A percentile compares a stretch with the other conserved stretches of the same genome.
Conservation (phyloP, 35 echinoderm and acorn worm genomes). For the Patiria miniata region DNA sequence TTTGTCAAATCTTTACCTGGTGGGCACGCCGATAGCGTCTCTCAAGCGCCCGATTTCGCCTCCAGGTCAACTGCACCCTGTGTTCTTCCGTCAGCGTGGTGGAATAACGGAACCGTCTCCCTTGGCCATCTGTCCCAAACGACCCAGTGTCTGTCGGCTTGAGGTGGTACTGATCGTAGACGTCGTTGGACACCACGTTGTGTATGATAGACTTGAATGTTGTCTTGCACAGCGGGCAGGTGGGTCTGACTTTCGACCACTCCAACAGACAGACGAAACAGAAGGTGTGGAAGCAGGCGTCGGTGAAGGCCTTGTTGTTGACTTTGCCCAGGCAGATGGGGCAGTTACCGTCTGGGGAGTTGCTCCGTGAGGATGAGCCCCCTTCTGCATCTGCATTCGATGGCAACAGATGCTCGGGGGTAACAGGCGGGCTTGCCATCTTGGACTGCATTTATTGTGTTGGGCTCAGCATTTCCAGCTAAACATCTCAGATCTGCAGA, state of each 20-base stretch:
- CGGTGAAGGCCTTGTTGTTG: slow-evolving; percentile 91
- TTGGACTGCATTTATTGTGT: too few relatives aligned
- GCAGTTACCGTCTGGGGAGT: slow-evolving; percentile 77
- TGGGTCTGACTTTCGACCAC: slow-evolving; percentile 92
- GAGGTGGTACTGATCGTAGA: slow-evolving; percentile 88
- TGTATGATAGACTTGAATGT: slow-evolving; percentile 94
- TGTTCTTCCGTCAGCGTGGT: slow-evolving; percentile 77
- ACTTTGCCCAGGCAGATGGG: slow-evolving; percentile 87
- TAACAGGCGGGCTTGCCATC: background rate
- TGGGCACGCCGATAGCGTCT: slow-evolving; percentile 49
- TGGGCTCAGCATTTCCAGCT: background rate
- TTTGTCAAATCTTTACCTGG: too few relatives aligned
- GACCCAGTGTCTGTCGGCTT: slow-evolving; percentile 16
- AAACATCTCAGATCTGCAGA: too few relatives aligned
- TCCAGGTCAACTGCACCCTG: slow-evolving; percentile 48
- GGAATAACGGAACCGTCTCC: slow-evolving; percentile 76
- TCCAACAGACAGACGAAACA: slow-evolving; percentile 89
- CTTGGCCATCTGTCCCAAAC: slow-evolving; percentile 27
- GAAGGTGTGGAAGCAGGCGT: slow-evolving; percentile 88
- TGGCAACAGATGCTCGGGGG: background rate
- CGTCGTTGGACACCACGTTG: slow-evolving; percentile 88
- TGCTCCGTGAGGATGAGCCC: background rate
- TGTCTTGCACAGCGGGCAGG: slow-evolving; percentile 91
- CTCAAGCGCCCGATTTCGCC: slow-evolving; percentile 55
- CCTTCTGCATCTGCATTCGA: slow-evolving; percentile 1